phyloP scores from a whole-genome alignment of 2,888 invertebrate species.

The Amitus sp. region DNA sequence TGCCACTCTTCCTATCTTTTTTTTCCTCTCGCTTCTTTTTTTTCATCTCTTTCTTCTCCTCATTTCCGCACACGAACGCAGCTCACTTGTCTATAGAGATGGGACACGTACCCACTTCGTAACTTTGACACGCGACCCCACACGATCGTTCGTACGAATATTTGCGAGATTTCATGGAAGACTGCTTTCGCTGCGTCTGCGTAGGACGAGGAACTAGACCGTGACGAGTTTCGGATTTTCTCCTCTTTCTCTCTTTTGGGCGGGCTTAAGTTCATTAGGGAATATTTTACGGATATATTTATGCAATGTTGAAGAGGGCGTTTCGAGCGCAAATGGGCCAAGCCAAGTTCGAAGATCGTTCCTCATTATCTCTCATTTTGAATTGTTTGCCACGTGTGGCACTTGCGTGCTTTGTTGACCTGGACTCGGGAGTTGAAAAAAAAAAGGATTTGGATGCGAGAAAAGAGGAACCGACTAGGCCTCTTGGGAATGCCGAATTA shows the following conservation, averaged over 20 bases:
- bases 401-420: too few relatives aligned
- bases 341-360: neutral
- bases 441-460: too few relatives aligned
- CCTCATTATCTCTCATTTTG: neutral
- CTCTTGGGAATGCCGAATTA: too few relatives aligned
- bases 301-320: too few relatives aligned
- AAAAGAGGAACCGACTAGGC: too few relatives aligned
- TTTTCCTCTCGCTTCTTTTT: neutral
- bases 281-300: neutral
- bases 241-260: neutral
- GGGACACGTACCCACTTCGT: conserved; percentile 18
- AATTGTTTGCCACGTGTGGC: too few relatives aligned
- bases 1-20: neutral
- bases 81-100: conserved; percentile 2
- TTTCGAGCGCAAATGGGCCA: neutral
- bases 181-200: neutral
- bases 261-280: neutral
- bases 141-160: conserved; percentile 21
- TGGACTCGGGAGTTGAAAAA: too few relatives aligned
- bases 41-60: neutral
- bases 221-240: neutral
- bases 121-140: conserved; percentile 33
- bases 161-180: conserved; percentile 11
- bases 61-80: neutral
- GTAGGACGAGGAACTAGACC: neutral